Base-by-base conservation (phyloP, 2,113 vertebrate species). In the Macaca nemestrina region DNA sequence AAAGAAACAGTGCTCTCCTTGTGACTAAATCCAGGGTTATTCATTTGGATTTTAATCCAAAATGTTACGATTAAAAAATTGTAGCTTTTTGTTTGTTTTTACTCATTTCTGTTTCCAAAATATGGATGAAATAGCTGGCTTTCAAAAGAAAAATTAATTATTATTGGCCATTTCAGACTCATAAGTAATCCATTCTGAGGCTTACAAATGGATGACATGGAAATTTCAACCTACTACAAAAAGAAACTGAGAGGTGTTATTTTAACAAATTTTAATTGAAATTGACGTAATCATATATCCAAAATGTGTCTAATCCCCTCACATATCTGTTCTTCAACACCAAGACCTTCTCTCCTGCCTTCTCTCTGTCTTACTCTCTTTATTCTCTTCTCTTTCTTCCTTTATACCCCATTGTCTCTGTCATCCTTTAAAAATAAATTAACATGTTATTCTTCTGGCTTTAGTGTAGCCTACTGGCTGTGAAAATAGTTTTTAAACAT, bases 101-200 rank as follows among this genome's bases (percentile, higher is more conserved):
- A 11, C 9, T 1, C 45, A 70, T 98, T 38, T 80, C 6, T 85
- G 12, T 92, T 20, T 84, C 3, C 30, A 83, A 94, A 91, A 23
- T 35, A 17, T 18, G 78, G 8, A 88, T 40, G 70, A 95, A 91
- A 59, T 93, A 75, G 3, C 22, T 67, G 23, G 2, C 89, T 68
- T 95, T 83, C 85, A 98, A 98, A 96, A 93, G 73, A 98, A 98
- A 64, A 98, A 97, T 95, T 85, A 98, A 84, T 93, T 82, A 93
- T 94, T 96, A 97, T 97, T 97, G 95, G 45, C 93, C 96, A 97
- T 75, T 97, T 98, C 79, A 92, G 45, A 64, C 40, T 96, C 97
- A 80, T 94, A 97, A 88, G 67, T 85, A 96, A 97, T 95, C 79
- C 55, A 72, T 89, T 96, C 85, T 97, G 78, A 98, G 90, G 59